Percentiles rank a stretch among this genome's conserved stretches.
phyloP scores from a whole-genome alignment of 2,888 invertebrate species.

The Troides helena region DNA sequence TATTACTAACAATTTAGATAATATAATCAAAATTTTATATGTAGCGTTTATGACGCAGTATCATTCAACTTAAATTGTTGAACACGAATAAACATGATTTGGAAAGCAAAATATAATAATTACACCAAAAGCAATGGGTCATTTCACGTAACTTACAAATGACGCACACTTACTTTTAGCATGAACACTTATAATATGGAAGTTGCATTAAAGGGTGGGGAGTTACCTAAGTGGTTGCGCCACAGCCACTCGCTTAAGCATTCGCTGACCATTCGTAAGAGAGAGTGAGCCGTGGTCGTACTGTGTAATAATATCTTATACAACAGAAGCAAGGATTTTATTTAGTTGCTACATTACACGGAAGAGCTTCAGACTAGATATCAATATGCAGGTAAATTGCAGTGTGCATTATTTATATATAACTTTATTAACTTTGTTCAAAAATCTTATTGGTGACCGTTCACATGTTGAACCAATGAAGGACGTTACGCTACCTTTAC shows the following conservation, averaged over 20 bases:
- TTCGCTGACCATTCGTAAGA: constrained; percentile 48
- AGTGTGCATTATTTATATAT: not conserved
- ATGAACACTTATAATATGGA: constrained; percentile 17
- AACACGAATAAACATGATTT: not conserved
- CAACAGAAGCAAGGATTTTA: not conserved
- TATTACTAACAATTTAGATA: no score
- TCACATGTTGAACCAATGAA: constrained; percentile 2
- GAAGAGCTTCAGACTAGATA: not conserved
- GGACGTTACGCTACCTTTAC: constrained; percentile 13
- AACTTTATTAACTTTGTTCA: not conserved
- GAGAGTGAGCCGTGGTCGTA: constrained; percentile 29
- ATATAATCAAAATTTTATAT: no score
- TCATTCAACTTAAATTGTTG: not conserved
- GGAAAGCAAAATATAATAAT: not conserved
- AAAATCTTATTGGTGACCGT: constrained; percentile 3
- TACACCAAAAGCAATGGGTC: constrained; percentile 3
- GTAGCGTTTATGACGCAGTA: not conserved
- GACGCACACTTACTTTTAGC: constrained; percentile 10
- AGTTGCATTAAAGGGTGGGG: constrained; percentile 41
- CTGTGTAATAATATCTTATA: constrained; percentile 1
- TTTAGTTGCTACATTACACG: not conserved
- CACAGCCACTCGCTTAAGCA: constrained; percentile 46
- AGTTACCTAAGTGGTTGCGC: constrained; percentile 77
- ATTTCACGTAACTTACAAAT: constrained; percentile 24
- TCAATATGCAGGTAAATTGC: constrained; percentile 22